A percentile compares a stretch with the other conserved stretches of the same genome.
Evolutionary conservation across 2,797 vertebrate species (phyloP).

Genomic region (Hafferia zeledoni): DNA sequence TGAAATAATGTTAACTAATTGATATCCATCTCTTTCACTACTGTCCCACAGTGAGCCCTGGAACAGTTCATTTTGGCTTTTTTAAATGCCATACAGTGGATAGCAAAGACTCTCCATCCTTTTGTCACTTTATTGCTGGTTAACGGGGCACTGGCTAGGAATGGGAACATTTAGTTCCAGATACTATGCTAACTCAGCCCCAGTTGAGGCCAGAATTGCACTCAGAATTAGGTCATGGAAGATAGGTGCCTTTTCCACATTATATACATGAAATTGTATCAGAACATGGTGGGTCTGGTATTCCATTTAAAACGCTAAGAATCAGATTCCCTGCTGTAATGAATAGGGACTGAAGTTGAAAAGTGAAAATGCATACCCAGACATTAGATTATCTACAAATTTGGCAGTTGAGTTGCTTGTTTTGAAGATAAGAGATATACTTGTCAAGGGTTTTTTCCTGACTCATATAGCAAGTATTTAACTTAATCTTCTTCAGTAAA

Average conservation of each 20-base stretch:
- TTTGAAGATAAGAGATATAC: background rate
- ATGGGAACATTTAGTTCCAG: background rate
- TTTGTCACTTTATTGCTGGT: background rate
- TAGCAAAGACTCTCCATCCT: background rate
- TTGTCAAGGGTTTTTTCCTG: background rate
- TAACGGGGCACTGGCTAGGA: background rate
- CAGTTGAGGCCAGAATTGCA: background rate
- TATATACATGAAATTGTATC: background rate
- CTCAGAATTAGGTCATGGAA: background rate
- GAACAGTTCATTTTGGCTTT: background rate
- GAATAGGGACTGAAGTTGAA: background rate
- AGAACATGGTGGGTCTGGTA: background rate
- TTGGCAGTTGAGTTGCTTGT: background rate
- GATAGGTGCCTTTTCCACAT: background rate
- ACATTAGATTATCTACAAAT: background rate
- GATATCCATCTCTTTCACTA: background rate
- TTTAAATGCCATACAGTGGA: background rate
- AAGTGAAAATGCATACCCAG: background rate
- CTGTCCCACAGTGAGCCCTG: background rate
- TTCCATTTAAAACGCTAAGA: background rate
- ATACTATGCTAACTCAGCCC: background rate
- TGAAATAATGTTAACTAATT: background rate
- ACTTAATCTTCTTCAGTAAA: background rate
- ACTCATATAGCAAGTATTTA: background rate
- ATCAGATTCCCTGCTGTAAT: background rate